A percentile compares a stretch with the other conserved stretches of the same genome.
phyloP scores from a whole-genome alignment of 1,140 invertebrate genomes.

The Dendroctonus valens region DNA sequence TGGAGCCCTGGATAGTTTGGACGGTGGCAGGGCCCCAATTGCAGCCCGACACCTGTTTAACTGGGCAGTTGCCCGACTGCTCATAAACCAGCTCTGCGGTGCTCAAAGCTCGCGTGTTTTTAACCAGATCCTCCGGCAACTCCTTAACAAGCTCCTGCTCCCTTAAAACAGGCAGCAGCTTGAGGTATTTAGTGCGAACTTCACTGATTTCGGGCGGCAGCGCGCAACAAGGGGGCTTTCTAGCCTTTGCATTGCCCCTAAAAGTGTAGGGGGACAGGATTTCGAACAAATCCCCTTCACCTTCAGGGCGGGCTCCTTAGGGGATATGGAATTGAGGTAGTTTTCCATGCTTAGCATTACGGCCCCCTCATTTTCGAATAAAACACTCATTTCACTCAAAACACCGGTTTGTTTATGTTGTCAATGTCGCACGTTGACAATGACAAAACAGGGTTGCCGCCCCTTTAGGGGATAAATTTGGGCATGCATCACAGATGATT shows the following conservation, averaged over 20 bases:
- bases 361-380: constrained; percentile 31
- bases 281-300: constrained; percentile 35
- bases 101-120: constrained; percentile 34
- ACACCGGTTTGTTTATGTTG: too few species aligned
- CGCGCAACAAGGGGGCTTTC: neutral
- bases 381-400: constrained; percentile 12
- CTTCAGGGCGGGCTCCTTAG: constrained; percentile 17
- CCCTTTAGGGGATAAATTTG: too few species aligned
- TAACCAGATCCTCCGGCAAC: constrained; percentile 1
- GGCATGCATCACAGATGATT: too few species aligned
- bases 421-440: too few species aligned
- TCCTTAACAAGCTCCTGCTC: constrained; percentile 4
- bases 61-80: constrained; percentile 27
- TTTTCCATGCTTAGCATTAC: constrained; percentile 38
- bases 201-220: neutral
- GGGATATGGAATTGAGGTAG: constrained; percentile 36
- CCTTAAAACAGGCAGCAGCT: constrained; percentile 9
- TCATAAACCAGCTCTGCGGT: constrained; percentile 39
- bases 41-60: constrained; percentile 33
- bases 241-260: constrained; percentile 19
- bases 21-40: constrained; percentile 37
- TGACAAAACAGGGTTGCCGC: too few species aligned
- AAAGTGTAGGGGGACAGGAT: constrained; percentile 33
- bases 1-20: constrained; percentile 31
- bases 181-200: constrained; percentile 23